Percentiles rank a stretch among this genome's conserved stretches.
Evolutionary conservation across 2,888 invertebrate genomes (phyloP).

Genomic region (Polydesmus complanatus): DNA sequence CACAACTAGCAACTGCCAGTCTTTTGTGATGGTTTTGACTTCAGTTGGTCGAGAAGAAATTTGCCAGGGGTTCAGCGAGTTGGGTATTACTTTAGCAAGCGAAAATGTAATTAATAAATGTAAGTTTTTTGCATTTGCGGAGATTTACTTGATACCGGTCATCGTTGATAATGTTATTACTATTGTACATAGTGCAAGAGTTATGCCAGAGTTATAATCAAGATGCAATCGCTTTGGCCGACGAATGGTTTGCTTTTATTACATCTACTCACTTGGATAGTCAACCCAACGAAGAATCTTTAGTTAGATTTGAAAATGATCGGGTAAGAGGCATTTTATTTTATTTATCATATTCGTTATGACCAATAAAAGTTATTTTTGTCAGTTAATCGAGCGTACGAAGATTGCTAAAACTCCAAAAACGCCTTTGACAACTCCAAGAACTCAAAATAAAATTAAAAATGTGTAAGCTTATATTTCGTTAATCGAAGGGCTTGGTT

Average conservation of each 20-base stretch:
- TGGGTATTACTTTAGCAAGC: neutral
- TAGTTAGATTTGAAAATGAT: conserved; percentile 53
- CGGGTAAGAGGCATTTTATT: neutral
- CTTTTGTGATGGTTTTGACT: neutral
- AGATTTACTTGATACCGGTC: neutral
- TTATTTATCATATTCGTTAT: too few species aligned
- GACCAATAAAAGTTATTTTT: neutral
- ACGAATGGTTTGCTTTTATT: conserved; percentile 65
- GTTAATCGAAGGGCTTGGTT: neutral
- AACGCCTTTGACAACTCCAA: neutral
- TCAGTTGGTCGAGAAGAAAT: neutral
- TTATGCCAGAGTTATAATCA: conserved; percentile 49
- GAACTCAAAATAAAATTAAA: neutral
- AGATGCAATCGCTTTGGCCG: conserved; percentile 51
- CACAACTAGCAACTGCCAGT: neutral
- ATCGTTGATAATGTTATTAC: neutral
- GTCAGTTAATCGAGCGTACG: conserved; percentile 1
- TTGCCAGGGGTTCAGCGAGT: neutral
- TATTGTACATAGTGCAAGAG: conserved; percentile 40
- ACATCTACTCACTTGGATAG: conserved; percentile 48
- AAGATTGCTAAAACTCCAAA: neutral
- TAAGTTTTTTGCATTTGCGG: neutral
- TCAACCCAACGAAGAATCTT: conserved; percentile 44
- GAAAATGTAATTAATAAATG: conserved; percentile 5
- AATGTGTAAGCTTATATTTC: neutral